Evolutionary conservation across 1,140 invertebrate species (phyloP).

Genomic region (Ostrea edulis): DNA sequence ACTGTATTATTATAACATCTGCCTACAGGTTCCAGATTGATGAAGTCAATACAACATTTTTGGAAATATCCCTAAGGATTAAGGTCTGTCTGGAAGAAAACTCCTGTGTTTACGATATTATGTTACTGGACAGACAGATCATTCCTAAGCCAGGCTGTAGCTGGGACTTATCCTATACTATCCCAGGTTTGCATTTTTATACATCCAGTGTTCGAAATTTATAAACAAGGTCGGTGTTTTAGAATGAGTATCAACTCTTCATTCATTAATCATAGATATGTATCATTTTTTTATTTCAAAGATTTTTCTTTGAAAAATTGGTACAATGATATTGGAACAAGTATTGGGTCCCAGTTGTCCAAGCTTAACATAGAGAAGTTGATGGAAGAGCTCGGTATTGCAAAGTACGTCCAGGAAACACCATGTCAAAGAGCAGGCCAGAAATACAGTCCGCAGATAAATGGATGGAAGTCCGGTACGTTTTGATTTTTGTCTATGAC

Average conservation of each 20-base stretch:
- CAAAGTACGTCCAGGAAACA: not conserved
- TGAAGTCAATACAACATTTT: not conserved
- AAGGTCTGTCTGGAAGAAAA: slow-evolving; percentile 58
- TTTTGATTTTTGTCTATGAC: not conserved
- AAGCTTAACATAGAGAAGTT: not conserved
- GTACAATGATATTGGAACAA: slow-evolving; percentile 3
- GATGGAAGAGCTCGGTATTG: not conserved
- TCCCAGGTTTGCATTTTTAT: not conserved
- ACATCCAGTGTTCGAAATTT: no score
- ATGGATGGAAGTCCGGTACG: slow-evolving; percentile 17
- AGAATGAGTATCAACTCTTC: no score
- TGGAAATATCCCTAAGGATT: slow-evolving; percentile 43
- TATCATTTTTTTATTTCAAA: not conserved
- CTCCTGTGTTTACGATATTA: slow-evolving; percentile 10
- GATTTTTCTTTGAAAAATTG: slow-evolving; percentile 43
- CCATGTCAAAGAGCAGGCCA: slow-evolving; percentile 9
- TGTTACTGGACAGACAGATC: not conserved
- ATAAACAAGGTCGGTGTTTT: no score
- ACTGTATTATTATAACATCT: not conserved
- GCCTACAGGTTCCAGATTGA: slow-evolving; percentile 7
- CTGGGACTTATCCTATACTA: slow-evolving; percentile 1
- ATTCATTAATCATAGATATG: not conserved
- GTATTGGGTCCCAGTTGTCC: not conserved
- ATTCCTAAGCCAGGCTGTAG: slow-evolving; percentile 20
- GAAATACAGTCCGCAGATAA: not conserved